Evolutionary conservation across 2,113 vertebrate genomes (phyloP), one percentile per base, ranked within the genome.

Genomic region (Microtus ochrogaster): DNA sequence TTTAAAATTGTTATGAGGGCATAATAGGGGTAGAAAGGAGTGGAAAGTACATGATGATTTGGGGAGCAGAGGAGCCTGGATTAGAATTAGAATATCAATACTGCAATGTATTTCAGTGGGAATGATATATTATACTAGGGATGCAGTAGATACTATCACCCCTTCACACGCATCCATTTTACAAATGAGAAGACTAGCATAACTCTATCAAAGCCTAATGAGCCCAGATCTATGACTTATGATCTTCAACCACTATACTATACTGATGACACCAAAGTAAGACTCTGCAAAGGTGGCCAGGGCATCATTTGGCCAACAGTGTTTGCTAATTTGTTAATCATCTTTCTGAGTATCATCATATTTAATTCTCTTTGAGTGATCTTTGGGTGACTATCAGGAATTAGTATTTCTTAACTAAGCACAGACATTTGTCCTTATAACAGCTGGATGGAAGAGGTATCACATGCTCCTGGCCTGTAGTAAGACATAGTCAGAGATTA

Each of bases 191-290:
- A 91, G 30, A 47, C 30, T n/a, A 41, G 14, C 28, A 26, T 36
- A 30, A 68, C 73, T 6, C 33, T 61, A 26, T 30, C 44, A 65
- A 41, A 5, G 41, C 7, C 76, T 14, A 1, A 79, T 61, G 49
- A 90, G 26, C 63, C 49, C 14, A 47, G 28, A 39, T 39, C 21
- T 72, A 36, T 1, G 10, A 33, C 30, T 79, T 70, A 44, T 0
- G 2, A 39, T 33, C 26, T 12, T 41, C 2, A 70, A 2, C 14
- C 0, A 0, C 19, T n/a, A 14, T 6, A 3, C 13, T 8, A 65
- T 0, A 7, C 24, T 22, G 55, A 36, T 22, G n/a, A 36, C 49
- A 0, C 9, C 36, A 79, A 58, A 28, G 17, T 0, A 8, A 74
- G 66, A 1, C 52, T 70, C 73, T 41, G 3, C 3, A 12, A 70